A percentile compares a stretch with the other conserved stretches of the same genome.
Evolutionary conservation across 1,140 invertebrate genomes (phyloP).

Genomic region (Cotesia chilonis): DNA sequence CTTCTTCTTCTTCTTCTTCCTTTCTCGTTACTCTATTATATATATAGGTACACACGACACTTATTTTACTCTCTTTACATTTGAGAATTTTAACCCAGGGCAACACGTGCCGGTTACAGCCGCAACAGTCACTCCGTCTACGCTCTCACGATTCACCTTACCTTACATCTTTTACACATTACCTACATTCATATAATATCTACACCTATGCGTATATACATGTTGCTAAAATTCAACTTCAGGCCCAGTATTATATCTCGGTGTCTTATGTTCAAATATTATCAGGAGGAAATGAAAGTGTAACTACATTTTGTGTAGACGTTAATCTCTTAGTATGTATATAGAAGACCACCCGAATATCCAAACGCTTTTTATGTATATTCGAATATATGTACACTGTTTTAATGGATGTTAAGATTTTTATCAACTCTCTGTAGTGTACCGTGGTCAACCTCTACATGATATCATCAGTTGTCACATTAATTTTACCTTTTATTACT

Average conservation of each 20-base stretch:
- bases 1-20: not conserved
- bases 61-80: constrained; percentile 11
- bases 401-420: constrained; percentile 24
- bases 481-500: not conserved
- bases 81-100: constrained; percentile 27
- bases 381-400: not conserved
- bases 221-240: not conserved
- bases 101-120: constrained; percentile 40
- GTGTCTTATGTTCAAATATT: constrained; percentile 11
- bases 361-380: not conserved
- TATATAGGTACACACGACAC: too few species aligned
- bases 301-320: constrained; percentile 6
- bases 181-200: not conserved
- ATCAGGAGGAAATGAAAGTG: constrained; percentile 23
- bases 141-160: constrained; percentile 25
- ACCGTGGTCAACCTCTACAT: not conserved
- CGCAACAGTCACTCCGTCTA: not conserved
- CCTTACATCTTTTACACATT: constrained; percentile 1
- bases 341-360: constrained; percentile 18
- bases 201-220: too few species aligned
- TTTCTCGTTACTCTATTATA: too few species aligned
- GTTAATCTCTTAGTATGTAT: constrained; percentile 1
- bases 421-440: constrained; percentile 14
- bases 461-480: constrained; percentile 1
- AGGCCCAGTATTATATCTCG: too few species aligned